Evolutionary conservation across 1,140 invertebrate species (phyloP), one percentile per base, ranked within the genome.

Genomic region (Lordiphosa stackelbergi): DNA sequence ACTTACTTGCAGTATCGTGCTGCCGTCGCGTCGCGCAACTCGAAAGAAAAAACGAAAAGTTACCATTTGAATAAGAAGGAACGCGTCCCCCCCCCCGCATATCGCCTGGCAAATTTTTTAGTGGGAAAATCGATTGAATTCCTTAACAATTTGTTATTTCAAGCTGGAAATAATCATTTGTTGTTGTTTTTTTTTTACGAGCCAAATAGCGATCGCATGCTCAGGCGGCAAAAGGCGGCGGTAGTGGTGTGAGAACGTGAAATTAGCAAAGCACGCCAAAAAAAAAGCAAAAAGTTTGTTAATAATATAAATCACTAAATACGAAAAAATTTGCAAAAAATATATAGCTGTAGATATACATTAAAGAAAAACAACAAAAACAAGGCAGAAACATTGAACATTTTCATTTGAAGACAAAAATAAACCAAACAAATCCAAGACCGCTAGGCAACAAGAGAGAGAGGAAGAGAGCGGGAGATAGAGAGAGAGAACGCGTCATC

Each of bases 381-480:
- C 40, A 65, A 57, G 31, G n/a, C 38, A 57, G 53, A 53, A 65
- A 52, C 71, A 65, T 65, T 75, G 53, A 81, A 70, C 41, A 54
- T 53, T 53, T 53, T 63, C 53, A 24, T 24, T 48, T 41, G 28
- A 37, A 56, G 58, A 56, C 63, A 53, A 81, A 78, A 78, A 78
- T 78, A 78, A 78, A 66, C 74, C 74, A 78, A 78, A 78, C 74
- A 78, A 78, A 81, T 74, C 70, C 63, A 53, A 46, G 13, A 53
- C 71, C 64, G 61, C 72, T 75, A 31, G 69, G 72, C 72, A 75
- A 75, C 72, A 75, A 65, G 71, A 77, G n/a, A n/a, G 64, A 71
- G 54, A n/a, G 4, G 19, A 22, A 22, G 12, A 9, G 47, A 58
- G 36, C 40, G 11, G 53, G 16, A 31, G 41, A 52, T 16, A 43